These are phyloP conservation scores for Plagodis pulveraria DNA, from an alignment of 2,888 invertebrate species.

Conservation along the genomic window DNA sequence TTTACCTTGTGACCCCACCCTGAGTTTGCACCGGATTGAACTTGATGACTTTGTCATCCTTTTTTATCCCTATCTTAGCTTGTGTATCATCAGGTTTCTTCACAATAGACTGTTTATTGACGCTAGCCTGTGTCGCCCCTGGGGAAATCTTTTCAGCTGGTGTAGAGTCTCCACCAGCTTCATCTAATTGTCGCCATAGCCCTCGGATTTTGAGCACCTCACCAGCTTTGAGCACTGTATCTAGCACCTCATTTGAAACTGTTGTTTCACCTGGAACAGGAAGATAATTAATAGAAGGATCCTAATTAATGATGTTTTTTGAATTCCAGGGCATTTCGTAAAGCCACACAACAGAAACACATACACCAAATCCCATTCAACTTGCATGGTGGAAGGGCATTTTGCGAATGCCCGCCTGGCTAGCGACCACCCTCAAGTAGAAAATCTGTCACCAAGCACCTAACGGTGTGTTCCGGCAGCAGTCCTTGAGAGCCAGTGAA, in stretches of 20 bases:
- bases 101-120: conserved; percentile 55
- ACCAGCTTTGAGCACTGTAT: conserved; percentile 92
- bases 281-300: not conserved
- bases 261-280: conserved; percentile 88
- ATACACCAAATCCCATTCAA: too few relatives aligned
- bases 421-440: too few relatives aligned
- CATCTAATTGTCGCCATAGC: conserved; percentile 89
- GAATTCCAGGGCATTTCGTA: too few relatives aligned
- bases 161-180: conserved; percentile 59
- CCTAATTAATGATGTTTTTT: too few relatives aligned
- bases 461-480: too few relatives aligned
- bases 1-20: conserved; percentile 64
- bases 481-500: too few relatives aligned
- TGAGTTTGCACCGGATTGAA: conserved; percentile 64
- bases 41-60: conserved; percentile 79
- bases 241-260: conserved; percentile 93
- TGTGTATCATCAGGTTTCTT: conserved; percentile 66
- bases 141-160: conserved; percentile 61
- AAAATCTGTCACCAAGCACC: too few relatives aligned
- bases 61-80: conserved; percentile 74
- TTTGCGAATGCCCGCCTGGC: too few relatives aligned
- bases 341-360: too few relatives aligned
- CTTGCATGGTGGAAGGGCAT: too few relatives aligned
- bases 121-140: conserved; percentile 45
- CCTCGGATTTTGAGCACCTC: conserved; percentile 93